These are phyloP conservation scores for Pachymerium ferrugineum DNA, from an alignment of 2,888 invertebrate species.

Conservation along the genomic window DNA sequence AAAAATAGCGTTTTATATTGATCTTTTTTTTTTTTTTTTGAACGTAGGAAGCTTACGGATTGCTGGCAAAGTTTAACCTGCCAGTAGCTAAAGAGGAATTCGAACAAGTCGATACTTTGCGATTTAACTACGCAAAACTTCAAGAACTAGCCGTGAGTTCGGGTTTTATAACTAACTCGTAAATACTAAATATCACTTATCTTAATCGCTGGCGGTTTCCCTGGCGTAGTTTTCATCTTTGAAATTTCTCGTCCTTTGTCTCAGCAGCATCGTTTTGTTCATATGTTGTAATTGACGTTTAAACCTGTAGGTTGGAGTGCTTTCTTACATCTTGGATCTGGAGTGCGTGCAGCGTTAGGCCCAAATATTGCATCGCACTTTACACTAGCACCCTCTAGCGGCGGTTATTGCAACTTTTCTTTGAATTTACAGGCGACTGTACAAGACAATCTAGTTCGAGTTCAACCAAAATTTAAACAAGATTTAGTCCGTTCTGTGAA, in stretches of 20 bases:
- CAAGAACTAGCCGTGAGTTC: constrained; percentile 58
- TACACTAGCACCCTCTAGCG: too few relatives aligned
- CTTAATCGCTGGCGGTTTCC: too few relatives aligned
- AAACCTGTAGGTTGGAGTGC: too few relatives aligned
- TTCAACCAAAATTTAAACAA: constrained; percentile 67
- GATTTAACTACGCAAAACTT: constrained; percentile 72
- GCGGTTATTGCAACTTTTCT: too few relatives aligned
- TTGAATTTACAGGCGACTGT: too few relatives aligned
- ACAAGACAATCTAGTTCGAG: constrained; percentile 63
- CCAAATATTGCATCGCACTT: too few relatives aligned
- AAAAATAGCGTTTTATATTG: neutral
- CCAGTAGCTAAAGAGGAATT: constrained; percentile 69
- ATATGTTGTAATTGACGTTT: neutral
- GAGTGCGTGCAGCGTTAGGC: too few relatives aligned
- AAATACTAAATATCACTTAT: too few relatives aligned
- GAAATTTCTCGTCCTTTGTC: too few relatives aligned
- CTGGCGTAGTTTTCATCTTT: too few relatives aligned
- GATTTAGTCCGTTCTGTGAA: constrained; percentile 48
- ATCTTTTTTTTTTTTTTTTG: neutral
- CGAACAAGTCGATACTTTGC: constrained; percentile 69
- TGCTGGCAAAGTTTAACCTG: constrained; percentile 55
- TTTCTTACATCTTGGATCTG: constrained; percentile 34
- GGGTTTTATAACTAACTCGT: too few relatives aligned
- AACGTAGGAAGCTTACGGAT: constrained; percentile 61
- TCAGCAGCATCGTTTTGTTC: neutral